Percentiles rank a stretch among this genome's conserved stretches.
Conservation (phyloP, 2,797 vertebrate species). For the Syndactyla subalaris region DNA sequence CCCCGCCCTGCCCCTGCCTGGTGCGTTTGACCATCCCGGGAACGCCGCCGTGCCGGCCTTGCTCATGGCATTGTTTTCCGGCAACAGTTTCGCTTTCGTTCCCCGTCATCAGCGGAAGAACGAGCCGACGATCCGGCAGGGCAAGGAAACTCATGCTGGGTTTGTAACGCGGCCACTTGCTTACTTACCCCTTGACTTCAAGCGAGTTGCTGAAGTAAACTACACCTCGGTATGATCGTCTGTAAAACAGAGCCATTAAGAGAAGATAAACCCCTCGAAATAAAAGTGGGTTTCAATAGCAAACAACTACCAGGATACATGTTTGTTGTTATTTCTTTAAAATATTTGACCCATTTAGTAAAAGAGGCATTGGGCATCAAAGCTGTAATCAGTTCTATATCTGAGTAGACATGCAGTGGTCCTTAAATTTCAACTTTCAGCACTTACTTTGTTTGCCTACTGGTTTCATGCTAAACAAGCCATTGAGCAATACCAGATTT, state of each 20-base stretch:
- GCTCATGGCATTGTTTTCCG: neutral
- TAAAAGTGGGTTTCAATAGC: neutral
- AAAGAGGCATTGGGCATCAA: neutral
- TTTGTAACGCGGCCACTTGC: fast-evolving
- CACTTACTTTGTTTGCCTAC: neutral
- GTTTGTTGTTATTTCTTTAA: neutral
- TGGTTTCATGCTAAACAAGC: neutral
- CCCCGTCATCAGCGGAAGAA: neutral
- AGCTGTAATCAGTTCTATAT: neutral
- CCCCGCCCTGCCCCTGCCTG: neutral
- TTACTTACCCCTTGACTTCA: neutral
- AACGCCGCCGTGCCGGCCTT: neutral
- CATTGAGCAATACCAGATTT: neutral
- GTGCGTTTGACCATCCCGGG: neutral
- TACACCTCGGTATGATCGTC: fast-evolving
- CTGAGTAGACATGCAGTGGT: neutral
- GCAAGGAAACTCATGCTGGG: neutral
- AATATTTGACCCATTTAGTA: neutral
- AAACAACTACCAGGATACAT: neutral
- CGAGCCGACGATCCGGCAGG: fast-evolving
- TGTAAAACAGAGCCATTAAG: neutral
- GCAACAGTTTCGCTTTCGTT: neutral
- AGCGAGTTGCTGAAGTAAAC: neutral
- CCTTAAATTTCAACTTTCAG: neutral
- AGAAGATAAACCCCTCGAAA: neutral